phyloP scores from a whole-genome alignment of 1,140 invertebrate species.

The Physella acuta region DNA sequence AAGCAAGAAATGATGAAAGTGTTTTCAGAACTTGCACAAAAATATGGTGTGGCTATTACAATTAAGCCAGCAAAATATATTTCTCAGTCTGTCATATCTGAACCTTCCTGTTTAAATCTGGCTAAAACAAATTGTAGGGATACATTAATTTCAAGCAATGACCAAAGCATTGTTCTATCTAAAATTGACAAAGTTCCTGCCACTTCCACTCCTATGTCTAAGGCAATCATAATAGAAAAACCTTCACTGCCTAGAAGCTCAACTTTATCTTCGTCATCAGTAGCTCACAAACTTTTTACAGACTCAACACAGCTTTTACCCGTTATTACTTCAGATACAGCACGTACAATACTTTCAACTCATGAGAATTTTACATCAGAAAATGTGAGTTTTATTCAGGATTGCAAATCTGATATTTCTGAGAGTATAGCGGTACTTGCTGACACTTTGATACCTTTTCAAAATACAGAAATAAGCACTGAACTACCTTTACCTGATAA shows the following conservation, averaged over 20 bases:
- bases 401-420: background rate
- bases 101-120: too few species aligned
- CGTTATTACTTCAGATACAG: background rate
- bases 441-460: background rate
- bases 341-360: background rate
- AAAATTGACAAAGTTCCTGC: too few species aligned
- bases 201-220: too few species aligned
- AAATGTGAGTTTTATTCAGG: background rate
- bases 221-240: too few species aligned
- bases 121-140: too few species aligned
- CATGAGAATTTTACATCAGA: background rate
- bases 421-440: background rate
- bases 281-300: too few species aligned
- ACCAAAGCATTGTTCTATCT: too few species aligned
- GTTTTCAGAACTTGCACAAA: constrained; percentile 12
- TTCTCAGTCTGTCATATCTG: too few species aligned
- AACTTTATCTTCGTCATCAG: too few species aligned
- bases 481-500: too few species aligned
- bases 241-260: too few species aligned
- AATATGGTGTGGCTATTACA: constrained; percentile 14
- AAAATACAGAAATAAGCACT: background rate
- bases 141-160: too few species aligned
- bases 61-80: constrained; percentile 7
- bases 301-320: background rate
- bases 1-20: constrained; percentile 10